Evolutionary conservation across 2,113 vertebrate genomes (phyloP), one percentile per base, ranked within the genome.

Genomic region (Rhineura floridana): DNA sequence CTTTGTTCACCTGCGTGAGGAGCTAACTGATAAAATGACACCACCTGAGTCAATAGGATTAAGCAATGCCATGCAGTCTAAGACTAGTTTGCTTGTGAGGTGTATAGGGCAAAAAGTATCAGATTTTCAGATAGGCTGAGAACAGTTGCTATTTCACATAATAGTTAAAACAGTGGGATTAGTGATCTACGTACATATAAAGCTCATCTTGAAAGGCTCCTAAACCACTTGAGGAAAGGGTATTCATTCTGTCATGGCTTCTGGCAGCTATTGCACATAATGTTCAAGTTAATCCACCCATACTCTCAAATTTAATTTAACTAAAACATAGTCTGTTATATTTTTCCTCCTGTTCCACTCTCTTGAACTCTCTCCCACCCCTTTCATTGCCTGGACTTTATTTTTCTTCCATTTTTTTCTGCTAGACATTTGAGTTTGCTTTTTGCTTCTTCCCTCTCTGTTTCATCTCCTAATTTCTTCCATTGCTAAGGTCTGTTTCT

Each of bases 1-100:
- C 63, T 94, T 95, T 94, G 87, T 88, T 93, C 84, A 85, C 84
- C 72, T 94, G 62, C 78, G 80, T 82, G 91, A 88, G 72, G 87
- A 88, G 25, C 28, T 63, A 59, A 78, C 86, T 80, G 77, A 81
- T 69, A 88, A 86, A 28, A 25, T 33, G 13, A 77, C 59, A 78
- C 55, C 88, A 87, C 85, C 92, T 93, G 92, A 88, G 87, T 89
- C 72, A 93, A 94, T 65, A 84, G 78, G 77, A 89, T 87, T 77
- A 91, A 82, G 77, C 70, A 77, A 59, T 8, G 5, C 65, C 39
- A 17, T 87, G 30, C 42, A 59, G 72, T 83, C 42, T 89, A 70
- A 90, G 65, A 85, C 55, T 88, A 59, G 65, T 84, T 11, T 72
- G 89, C 83, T 77, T 52, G 75, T 83, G 84, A 75, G 59, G 25